Percentiles rank a stretch among this genome's conserved stretches.
phyloP scores from a whole-genome alignment of 2,888 invertebrate species.

The Agonopterix heracliana region DNA sequence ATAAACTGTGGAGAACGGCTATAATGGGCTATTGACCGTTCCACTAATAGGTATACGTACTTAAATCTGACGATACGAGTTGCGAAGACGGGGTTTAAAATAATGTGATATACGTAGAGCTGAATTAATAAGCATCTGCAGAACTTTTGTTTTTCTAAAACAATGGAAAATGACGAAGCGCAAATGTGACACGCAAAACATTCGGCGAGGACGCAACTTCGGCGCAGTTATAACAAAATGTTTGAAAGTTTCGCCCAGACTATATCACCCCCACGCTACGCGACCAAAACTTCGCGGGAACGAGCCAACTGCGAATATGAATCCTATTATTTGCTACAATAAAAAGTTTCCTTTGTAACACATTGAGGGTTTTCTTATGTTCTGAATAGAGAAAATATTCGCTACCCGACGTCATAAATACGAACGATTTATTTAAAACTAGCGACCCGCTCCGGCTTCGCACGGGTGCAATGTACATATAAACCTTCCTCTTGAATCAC shows the following conservation, averaged over 20 bases:
- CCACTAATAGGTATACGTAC: neutral
- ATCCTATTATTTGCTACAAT: conserved; percentile 58
- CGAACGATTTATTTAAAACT: neutral
- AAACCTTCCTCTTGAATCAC: no score
- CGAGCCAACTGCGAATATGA: conserved; percentile 49
- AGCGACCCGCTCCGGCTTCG: no score
- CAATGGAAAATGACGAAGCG: neutral
- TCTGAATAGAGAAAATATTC: neutral
- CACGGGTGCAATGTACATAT: no score
- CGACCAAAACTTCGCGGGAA: conserved; percentile 31
- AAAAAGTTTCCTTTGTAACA: conserved; percentile 45
- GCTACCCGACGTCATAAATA: no score
- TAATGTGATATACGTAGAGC: no score
- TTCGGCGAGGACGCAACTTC: conserved; percentile 15
- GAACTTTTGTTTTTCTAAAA: neutral
- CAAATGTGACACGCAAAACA: conserved; percentile 16
- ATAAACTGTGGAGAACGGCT: conserved; percentile 40
- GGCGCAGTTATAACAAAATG: conserved; percentile 28
- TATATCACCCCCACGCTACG: conserved; percentile 25
- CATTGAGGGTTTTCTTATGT: conserved; percentile 19
- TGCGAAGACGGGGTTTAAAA: neutral
- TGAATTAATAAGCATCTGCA: no score
- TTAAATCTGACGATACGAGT: no score
- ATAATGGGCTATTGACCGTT: conserved; percentile 15
- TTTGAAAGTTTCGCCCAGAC: conserved; percentile 24